Evolutionary conservation across 1,140 invertebrate genomes (phyloP), one percentile per base, ranked within the genome.

Genomic region (Drosophila nebulosa): DNA sequence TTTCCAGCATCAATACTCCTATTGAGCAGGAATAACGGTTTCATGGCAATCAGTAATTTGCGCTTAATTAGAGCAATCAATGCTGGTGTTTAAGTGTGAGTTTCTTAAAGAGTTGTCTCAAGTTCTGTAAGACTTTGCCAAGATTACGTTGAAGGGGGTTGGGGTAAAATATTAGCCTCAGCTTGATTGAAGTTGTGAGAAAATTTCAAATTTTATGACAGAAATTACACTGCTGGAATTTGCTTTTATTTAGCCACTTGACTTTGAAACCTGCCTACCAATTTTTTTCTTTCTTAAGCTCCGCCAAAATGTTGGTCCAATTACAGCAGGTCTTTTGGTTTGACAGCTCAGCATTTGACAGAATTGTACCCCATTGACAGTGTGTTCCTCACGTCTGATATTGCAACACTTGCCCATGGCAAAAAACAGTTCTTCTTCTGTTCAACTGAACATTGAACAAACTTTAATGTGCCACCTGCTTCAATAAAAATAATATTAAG

Each of bases 321-420:
- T 51, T 56, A 65, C 56, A 61, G 59, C 21, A 53, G 16, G 27
- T 51, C 14, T 24, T 74, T 60, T 60, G 64, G 76, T 80, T 62
- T 73, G 70, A 56, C 61, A 69, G 65, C 57, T 74, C 51, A 57
- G 55, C 61, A 69, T 66, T 66, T 71, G 64, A 64, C 55, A 85
- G 79, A 84, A 84, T 85, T 84, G 79, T 81, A 86, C 52, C 65
- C 59, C 61, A 21, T 9, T 39, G 69, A 69, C 56, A 68, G 69
- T 68, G 55, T 57, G 73, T 53, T 61, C 18, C 69, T 71, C 58
- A 65, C 69, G 69, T 71, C 65, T 74, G 57, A 74, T 66, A 71
- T 52, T 62, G 51, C 52, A 46, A 21, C 39, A 46, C 39, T 46
- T 39, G 26, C 61, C 66, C 50, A 36, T 61, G 27, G 1, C 16